phyloP scores from a whole-genome alignment of 2,797 vertebrate species.

The Linurgus olivaceus region DNA sequence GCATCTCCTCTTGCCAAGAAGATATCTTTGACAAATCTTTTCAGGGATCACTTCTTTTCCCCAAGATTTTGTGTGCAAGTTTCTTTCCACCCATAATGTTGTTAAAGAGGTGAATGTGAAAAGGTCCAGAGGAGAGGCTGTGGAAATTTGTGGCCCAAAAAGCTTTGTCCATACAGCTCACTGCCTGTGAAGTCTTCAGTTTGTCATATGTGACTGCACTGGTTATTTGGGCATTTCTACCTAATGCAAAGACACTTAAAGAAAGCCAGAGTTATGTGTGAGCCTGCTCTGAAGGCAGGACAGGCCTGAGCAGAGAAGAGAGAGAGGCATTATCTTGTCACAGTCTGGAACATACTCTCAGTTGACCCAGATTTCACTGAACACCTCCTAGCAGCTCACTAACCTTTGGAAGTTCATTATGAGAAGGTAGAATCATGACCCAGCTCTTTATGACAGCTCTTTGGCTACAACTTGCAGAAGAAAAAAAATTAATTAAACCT shows the following conservation, averaged over 20 bases:
- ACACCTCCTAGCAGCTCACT: background rate
- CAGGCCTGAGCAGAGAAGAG: background rate
- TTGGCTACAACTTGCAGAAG: constrained; percentile 23
- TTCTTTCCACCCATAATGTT: background rate
- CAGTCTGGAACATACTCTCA: background rate
- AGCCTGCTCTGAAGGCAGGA: background rate
- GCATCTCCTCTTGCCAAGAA: background rate
- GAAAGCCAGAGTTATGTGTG: background rate
- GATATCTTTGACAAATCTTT: background rate
- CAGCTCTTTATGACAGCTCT: constrained; percentile 9
- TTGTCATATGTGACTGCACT: background rate
- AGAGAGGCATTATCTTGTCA: background rate
- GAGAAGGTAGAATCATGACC: background rate
- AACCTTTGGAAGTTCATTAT: constrained; percentile 7
- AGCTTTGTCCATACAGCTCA: background rate
- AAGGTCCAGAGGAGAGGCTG: background rate
- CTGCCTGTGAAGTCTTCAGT: background rate
- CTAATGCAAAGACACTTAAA: background rate
- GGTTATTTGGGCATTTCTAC: background rate
- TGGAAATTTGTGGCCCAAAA: background rate
- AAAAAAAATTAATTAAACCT: constrained; percentile 49
- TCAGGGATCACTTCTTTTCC: background rate
- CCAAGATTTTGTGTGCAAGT: background rate
- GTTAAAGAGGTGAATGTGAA: background rate
- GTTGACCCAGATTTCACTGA: background rate